Evolutionary conservation across 2,888 invertebrate species (phyloP), one percentile per base, ranked within the genome.

Genomic region (Drosophila anomalata): DNA sequence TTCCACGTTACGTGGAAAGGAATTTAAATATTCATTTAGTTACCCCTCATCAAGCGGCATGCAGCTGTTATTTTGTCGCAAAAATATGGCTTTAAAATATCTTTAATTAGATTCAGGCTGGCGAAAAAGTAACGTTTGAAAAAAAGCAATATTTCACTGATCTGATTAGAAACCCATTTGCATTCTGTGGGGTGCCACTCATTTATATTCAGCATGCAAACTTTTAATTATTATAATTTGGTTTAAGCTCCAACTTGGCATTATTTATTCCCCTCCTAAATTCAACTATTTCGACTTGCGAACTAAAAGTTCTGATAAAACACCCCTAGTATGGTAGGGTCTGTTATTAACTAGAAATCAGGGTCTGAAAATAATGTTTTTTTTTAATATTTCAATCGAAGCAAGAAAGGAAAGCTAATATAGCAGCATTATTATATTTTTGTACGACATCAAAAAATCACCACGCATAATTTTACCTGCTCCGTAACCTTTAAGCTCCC

Each of bases 1-100:
- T n/a, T n/a, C n/a, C n/a, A n/a, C 7, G 6, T 17, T 29, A 17
- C 48, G 48, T 17, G 48, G 26, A 26, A 29, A 20, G 29, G 11
- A 17, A 17, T 48, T 31, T 17, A 50, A 50, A 50, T 50, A 50
- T 50, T 50, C n/a, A 7, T 14, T 7, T 36, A 36, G 36, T 36
- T 36, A n/a, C 36, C 36, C 2, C 36, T 7, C 36, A 36, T 36
- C 6, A 33, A 12, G 31, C 3, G 31, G 12, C 3, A 33, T 33
- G 12, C 9, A 14, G n/a, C 5, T 26, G 26, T n/a, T 26, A 39
- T 14, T 14, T 39, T 7, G 14, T 7, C 39, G 12, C 9, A 29
- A 9, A 4, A 33, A 11, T 33, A 12, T 33, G 33, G 12, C 33
- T 33, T 33, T 33, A 4, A 31, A 33, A 12, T 36, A 36, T 7